phyloP scores from a whole-genome alignment of 2,797 vertebrate species.

The Discoglossus pictus region DNA sequence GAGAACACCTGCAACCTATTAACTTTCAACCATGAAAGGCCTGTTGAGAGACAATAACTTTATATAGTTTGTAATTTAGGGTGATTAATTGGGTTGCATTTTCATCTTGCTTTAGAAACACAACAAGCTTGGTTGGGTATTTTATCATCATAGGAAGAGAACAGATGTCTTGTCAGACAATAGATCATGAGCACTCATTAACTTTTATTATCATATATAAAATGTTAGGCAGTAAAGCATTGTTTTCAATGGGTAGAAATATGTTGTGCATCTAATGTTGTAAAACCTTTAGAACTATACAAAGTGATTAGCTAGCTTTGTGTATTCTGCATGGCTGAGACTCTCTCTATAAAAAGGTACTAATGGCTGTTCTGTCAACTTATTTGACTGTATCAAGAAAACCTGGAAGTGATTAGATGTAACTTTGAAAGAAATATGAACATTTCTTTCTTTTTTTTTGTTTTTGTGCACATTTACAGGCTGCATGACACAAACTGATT shows the following conservation, averaged over 20 bases:
- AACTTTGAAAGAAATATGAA: conserved; percentile 27
- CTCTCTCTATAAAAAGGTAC: conserved; percentile 22
- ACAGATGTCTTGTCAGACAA: conserved; percentile 70
- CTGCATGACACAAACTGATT: conserved; percentile 21
- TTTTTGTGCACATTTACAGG: not conserved
- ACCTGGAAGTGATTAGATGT: conserved; percentile 30
- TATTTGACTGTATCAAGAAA: conserved; percentile 25
- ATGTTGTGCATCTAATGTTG: conserved; percentile 61
- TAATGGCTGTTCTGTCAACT: conserved; percentile 27
- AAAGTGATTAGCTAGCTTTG: conserved; percentile 50
- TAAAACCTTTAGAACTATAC: conserved; percentile 64
- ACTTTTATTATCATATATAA: conserved; percentile 75
- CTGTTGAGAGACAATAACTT: conserved; percentile 65
- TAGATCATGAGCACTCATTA: conserved; percentile 71
- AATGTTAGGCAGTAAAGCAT: conserved; percentile 68
- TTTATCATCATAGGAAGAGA: conserved; percentile 62
- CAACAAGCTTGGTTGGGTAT: conserved; percentile 58
- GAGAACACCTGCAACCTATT: conserved; percentile 63
- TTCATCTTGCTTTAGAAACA: conserved; percentile 60
- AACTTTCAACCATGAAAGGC: conserved; percentile 56
- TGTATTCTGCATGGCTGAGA: conserved; percentile 30
- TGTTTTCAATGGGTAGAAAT: conserved; percentile 65
- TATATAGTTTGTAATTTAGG: conserved; percentile 66
- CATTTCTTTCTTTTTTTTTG: conserved; percentile 17
- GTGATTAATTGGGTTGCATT: conserved; percentile 65